phyloP scores from a whole-genome alignment of 2,113 vertebrate genomes.

The Sturnus vulgaris region DNA sequence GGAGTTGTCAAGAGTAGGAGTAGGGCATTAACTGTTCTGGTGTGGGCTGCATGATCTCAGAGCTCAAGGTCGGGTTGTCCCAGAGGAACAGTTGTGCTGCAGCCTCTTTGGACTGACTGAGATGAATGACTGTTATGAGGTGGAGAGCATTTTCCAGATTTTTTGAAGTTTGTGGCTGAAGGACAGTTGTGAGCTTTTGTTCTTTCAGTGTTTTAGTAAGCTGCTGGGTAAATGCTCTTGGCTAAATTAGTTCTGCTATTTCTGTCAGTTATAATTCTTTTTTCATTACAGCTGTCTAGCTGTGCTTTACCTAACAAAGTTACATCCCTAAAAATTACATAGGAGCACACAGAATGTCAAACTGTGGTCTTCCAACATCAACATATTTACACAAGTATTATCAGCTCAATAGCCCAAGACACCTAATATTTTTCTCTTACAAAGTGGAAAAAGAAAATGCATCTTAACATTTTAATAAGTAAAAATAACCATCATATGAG shows the following conservation, averaged over 20 bases:
- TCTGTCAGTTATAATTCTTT: background rate
- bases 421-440: background rate
- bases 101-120: background rate
- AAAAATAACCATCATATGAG: background rate
- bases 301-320: background rate
- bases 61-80: background rate
- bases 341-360: background rate
- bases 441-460: background rate
- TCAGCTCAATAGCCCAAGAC: background rate
- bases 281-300: background rate
- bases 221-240: background rate
- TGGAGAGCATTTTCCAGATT: background rate
- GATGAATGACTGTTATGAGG: background rate
- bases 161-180: background rate
- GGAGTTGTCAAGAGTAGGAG: background rate
- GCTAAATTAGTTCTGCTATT: background rate
- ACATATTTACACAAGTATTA: background rate
- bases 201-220: background rate
- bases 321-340: background rate
- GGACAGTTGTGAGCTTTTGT: background rate
- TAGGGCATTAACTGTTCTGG: background rate
- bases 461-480: background rate
- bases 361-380: background rate
- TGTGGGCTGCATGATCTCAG: background rate
- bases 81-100: background rate